These are phyloP conservation scores for Fulica atra DNA, from an alignment of 2,113 vertebrate genomes.

Conservation along the genomic window DNA sequence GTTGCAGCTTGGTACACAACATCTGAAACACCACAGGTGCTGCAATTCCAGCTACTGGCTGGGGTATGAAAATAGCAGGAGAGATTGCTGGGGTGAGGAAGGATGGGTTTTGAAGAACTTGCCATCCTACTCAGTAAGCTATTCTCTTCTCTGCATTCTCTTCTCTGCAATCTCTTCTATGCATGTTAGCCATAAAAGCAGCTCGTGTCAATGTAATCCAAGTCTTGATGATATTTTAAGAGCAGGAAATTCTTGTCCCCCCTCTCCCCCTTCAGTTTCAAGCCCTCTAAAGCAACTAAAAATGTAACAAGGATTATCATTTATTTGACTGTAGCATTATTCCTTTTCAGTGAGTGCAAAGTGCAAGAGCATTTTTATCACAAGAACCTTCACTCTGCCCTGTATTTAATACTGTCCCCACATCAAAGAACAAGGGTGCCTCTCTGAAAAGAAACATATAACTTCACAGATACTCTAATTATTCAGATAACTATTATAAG, in stretches of 20 bases:
- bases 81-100: background rate
- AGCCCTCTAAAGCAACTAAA: background rate
- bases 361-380: background rate
- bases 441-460: background rate
- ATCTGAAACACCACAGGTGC: background rate
- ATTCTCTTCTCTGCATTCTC: background rate
- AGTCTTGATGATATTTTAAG: background rate
- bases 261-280: background rate
- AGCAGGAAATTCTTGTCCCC: background rate
- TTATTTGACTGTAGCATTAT: background rate
- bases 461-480: background rate
- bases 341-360: background rate
- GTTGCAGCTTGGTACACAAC: background rate
- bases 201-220: background rate
- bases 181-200: background rate
- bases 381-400: background rate
- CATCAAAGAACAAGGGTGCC: accelerated
- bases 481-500: background rate
- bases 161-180: too few relatives aligned
- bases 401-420: background rate
- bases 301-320: background rate
- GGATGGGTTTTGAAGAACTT: background rate
- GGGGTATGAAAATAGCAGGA: background rate
- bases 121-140: background rate
- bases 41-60: background rate